Conservation (phyloP, 2,113 vertebrate species). For the Ondatra zibethicus region DNA sequence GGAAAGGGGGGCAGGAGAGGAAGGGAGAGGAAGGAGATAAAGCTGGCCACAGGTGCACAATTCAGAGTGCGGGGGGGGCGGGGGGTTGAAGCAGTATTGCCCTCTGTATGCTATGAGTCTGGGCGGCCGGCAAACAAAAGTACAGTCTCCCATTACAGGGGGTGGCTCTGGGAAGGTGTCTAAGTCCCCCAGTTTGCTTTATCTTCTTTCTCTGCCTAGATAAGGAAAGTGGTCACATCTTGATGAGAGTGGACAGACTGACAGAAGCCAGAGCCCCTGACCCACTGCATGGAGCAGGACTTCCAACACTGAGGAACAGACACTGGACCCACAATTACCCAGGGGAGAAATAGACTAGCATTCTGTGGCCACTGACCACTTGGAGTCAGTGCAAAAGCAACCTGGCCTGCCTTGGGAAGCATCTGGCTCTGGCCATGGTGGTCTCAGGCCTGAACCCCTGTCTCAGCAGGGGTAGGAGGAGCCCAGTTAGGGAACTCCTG, state of each 20-base stretch:
- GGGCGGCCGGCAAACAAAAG: no score
- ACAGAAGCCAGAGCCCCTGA: neutral
- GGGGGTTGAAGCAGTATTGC: no score
- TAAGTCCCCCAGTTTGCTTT: neutral
- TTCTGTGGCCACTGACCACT: neutral
- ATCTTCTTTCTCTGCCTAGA: neutral
- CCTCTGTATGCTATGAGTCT: no score
- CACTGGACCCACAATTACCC: neutral
- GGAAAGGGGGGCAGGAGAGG: accelerated
- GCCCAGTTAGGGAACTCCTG: neutral
- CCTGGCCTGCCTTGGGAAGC: neutral
- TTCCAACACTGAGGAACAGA: neutral
- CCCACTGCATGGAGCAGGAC: neutral
- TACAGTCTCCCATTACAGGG: no score
- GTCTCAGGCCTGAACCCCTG: neutral
- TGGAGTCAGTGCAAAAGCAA: neutral
- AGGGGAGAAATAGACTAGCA: neutral
- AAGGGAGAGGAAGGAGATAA: neutral
- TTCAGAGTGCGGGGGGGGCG: neutral
- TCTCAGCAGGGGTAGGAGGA: neutral
- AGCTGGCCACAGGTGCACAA: neutral
- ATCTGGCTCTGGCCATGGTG: neutral
- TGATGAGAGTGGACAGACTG: neutral
- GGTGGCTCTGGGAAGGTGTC: no score
- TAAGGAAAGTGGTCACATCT: neutral